These are phyloP conservation scores for Macroteleia sp. DNA, from an alignment of 2,888 invertebrate species.

Conservation along the genomic window DNA sequence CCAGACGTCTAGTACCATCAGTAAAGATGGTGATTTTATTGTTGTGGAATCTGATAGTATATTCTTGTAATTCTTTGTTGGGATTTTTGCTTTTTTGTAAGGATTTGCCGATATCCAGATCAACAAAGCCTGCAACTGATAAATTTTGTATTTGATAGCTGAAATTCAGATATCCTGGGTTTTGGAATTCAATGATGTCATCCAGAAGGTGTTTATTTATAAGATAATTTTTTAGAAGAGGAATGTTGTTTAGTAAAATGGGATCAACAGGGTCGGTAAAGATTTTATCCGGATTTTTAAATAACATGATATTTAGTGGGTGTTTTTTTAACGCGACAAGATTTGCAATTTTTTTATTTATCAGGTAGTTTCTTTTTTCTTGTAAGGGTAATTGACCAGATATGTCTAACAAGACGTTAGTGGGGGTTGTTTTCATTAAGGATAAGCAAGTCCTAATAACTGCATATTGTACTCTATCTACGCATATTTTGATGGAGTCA, in stretches of 20 bases:
- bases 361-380: not conserved
- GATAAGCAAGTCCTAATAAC: not conserved
- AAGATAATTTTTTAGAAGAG: not conserved
- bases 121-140: not conserved
- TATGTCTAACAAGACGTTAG: not conserved
- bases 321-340: not conserved
- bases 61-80: not conserved
- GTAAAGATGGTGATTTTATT: not conserved
- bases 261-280: not conserved
- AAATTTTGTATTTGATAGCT: not conserved
- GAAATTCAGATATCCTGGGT: not conserved
- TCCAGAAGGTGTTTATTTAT: not conserved
- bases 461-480: not conserved
- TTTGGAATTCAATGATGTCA: not conserved
- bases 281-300: not conserved
- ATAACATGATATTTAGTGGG: not conserved
- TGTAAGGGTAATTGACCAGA: not conserved
- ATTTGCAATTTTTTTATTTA: not conserved
- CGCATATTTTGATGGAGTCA: not conserved
- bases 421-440: constrained; percentile 3
- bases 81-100: not conserved
- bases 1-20: not conserved
- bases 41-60: no score
- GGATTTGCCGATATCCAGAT: not conserved
- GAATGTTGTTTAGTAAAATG: not conserved